Base-by-base conservation (phyloP, 2,888 invertebrate genomes). In the Drosophila dives region DNA sequence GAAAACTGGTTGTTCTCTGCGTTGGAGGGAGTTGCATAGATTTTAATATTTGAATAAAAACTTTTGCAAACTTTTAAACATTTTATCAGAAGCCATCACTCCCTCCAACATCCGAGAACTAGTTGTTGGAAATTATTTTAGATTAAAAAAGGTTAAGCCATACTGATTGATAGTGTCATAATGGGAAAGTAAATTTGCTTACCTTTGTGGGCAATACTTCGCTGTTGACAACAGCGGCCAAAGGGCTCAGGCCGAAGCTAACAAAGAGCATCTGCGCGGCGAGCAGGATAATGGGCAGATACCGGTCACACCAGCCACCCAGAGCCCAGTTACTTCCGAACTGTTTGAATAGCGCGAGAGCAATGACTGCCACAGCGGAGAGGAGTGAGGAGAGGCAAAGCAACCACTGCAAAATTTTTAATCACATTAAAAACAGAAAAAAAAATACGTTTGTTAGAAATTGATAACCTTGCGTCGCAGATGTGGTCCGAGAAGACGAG, bases 181-280 rank as follows among this genome's bases (percentile, higher is more conserved):
- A 15, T 11, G 2, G 23, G 5, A 10, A 32, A 11, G n/a, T 7
- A 23, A 15, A 23, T 17, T 2, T 10, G 2, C 81, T 65, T 66
- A 92, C 92, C 86, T 91, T 91, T 10, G 83, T 71, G 0, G 91
- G 90, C 51, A 92, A 38, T 6, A 91, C 81, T 69, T 93, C 92
- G 4, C 81, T 77, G 40, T 91, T 83, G 3, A 92, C 77, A 20
- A 91, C 84, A 10, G 90, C 86, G 0, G 91, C 86, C 60, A 92
- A 61, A 0, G 93, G 90, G 63, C 88, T 83, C 1, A 92, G 74
- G 1, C 92, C 93, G 26, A 91, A 75, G 67, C 86, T 90, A 0
- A 91, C 85, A 23, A 90, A 81, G 5, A 91, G 76, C 4, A 92
- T 64, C 26, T 90, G 86, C 1, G 72, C 34, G 0, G 80, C 72